A percentile compares a stretch with the other conserved stretches of the same genome.
phyloP scores from a whole-genome alignment of 2,888 invertebrate genomes.

The Andrena minutula region DNA sequence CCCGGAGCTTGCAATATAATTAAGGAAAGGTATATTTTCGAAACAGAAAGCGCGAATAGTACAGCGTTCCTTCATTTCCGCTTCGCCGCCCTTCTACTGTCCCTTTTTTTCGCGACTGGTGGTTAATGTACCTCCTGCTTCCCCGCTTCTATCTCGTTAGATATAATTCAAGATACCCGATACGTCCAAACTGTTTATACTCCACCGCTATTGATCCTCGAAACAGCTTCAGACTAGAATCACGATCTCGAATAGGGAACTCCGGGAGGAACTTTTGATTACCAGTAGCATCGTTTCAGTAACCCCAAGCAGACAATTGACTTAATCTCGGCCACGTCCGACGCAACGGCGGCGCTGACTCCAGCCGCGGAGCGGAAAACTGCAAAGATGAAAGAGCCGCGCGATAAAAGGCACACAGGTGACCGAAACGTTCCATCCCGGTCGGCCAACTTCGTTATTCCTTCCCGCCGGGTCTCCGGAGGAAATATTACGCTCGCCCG shows the following conservation, averaged over 20 bases:
- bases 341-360: no score
- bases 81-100: neutral
- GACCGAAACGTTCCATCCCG: neutral
- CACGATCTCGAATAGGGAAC: no score
- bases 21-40: slow-evolving; percentile 10
- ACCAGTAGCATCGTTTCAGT: no score
- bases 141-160: neutral
- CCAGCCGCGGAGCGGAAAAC: neutral
- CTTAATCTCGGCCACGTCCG: no score
- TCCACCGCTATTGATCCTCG: no score
- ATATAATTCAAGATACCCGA: no score
- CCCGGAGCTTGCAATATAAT: slow-evolving; percentile 22
- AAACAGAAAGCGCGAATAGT: neutral
- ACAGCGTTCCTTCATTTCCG: slow-evolving; percentile 9
- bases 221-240: no score
- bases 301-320: no score
- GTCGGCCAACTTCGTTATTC: neutral
- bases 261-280: no score
- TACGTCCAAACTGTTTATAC: no score
- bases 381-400: neutral
- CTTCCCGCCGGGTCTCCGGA: neutral
- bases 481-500: slow-evolving; percentile 32
- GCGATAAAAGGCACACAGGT: neutral
- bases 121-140: neutral
- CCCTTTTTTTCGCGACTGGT: neutral